phyloP scores from a whole-genome alignment of 23 tunicate genomes.

The Ascidia mentula region DNA sequence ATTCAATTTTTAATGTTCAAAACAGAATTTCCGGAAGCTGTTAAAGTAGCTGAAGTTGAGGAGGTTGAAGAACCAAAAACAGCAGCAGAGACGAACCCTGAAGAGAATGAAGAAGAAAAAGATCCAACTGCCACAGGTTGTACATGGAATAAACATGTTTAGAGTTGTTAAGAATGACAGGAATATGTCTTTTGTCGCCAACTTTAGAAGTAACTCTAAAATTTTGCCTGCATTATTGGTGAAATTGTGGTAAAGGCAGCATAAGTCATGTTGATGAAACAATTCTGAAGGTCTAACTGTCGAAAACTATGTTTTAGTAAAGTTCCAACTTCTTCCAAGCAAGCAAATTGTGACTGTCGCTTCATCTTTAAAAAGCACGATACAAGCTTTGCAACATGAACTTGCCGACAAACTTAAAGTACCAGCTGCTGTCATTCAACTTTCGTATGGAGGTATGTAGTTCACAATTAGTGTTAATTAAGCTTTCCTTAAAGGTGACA shows the following conservation, averaged over 20 bases:
- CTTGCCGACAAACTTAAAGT: constrained; percentile 39
- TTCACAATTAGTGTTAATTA: no score
- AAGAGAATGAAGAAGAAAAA: constrained; percentile 17
- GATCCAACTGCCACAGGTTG: constrained; percentile 9
- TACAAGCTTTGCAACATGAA: constrained; percentile 34
- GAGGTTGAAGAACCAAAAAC: constrained; percentile 29
- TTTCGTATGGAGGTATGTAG: constrained; percentile 43
- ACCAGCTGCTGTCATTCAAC: constrained; percentile 23
- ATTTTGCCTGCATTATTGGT: no score
- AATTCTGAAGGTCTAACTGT: no score
- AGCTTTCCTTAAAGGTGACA: no score
- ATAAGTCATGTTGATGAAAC: no score
- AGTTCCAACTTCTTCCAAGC: constrained; percentile 67
- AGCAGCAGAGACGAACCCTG: constrained; percentile 28
- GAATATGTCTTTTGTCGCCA: no score
- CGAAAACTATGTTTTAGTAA: constrained; percentile 65
- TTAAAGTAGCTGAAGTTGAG: constrained; percentile 18
- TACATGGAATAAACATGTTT: not conserved
- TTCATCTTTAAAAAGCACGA: constrained; percentile 30
- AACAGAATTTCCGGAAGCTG: constrained; percentile 41
- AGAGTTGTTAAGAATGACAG: not conserved
- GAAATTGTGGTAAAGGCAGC: no score
- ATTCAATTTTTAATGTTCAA: not conserved
- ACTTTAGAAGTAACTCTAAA: no score
- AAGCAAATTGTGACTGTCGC: constrained; percentile 63